phyloP scores from a whole-genome alignment of 23 tunicate species.

The Trididemnum nubilum region DNA sequence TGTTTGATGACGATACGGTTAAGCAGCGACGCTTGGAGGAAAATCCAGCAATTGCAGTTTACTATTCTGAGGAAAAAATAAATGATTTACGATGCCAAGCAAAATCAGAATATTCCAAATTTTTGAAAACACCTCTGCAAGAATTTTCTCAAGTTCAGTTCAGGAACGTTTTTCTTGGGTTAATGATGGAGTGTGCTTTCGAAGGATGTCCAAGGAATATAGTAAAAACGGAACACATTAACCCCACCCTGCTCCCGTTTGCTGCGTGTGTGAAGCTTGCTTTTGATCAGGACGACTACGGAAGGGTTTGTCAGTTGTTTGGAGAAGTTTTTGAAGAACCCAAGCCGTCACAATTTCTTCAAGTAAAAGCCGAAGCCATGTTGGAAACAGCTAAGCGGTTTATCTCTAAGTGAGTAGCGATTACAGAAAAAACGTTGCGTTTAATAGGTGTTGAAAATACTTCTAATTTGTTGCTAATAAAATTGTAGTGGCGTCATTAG shows the following conservation, averaged over 20 bases:
- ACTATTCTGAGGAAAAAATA: background rate
- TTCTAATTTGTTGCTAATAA: too few relatives aligned
- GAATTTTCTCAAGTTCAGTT: background rate
- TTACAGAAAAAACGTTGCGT: too few relatives aligned
- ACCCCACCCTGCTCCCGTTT: background rate
- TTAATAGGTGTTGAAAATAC: too few relatives aligned
- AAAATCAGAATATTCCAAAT: background rate
- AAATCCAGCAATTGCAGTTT: background rate
- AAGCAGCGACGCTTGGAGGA: background rate
- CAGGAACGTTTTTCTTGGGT: background rate
- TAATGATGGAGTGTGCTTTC: background rate
- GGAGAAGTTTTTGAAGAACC: background rate
- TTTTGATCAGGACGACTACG: background rate
- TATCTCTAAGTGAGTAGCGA: background rate
- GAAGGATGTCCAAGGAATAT: background rate
- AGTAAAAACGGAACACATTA: background rate
- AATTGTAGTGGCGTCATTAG: too few relatives aligned
- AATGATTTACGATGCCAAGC: background rate
- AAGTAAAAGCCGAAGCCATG: background rate
- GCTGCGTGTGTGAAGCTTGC: conserved; percentile 1
- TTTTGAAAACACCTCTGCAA: background rate
- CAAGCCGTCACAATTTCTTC: background rate
- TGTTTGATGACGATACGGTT: conserved; percentile 1
- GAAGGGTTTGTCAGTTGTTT: background rate
- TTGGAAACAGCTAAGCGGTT: background rate